Evolutionary conservation across 2,797 vertebrate species (phyloP), one percentile per base, ranked within the genome.

Genomic region (Melanogrammus aeglefinus): DNA sequence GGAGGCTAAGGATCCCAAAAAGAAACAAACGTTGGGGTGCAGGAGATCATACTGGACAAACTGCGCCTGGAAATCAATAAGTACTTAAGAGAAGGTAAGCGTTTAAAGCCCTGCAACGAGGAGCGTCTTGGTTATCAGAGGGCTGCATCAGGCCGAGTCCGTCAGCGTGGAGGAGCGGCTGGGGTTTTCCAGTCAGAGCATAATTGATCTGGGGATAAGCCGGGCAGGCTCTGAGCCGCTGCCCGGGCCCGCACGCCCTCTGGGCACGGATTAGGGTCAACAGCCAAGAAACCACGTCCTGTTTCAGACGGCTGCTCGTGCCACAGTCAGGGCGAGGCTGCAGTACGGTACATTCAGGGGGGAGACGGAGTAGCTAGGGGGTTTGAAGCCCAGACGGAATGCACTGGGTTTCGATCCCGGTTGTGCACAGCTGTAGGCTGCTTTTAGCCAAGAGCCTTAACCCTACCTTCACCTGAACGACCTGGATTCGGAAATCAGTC

Each of bases 231-330:
- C 69, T 86, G 70, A 31, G 74, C 82, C 57, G 21, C 57, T 8
- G 51, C 51, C 51, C 51, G 8, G 82, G 74, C 76, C 80, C 13
- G 81, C 72, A 33, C 83, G 88, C 88, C 84, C 81, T 86, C 80
- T 76, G 35, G 73, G 83, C 0, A 16, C 77, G 89, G 91, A 92
- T 93, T 93, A 91, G 89, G 91, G 88, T 89, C 88, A 90, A 82
- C 83, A 78, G 79, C 81, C 77, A 83, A 83, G 87, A 84, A 88
- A 90, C 81, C 77, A 77, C 83, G 85, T 81, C 75, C 21, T 10
- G 80, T 81, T 81, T 80, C 18, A 80, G 80, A 73, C 74, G 82
- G 76, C 71, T 74, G 27, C 70, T n/a, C 2, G 13, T 66, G 57
- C 78, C 69, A 78, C 70, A 1, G 18, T 70, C 47, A 16, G 69